Evolutionary conservation across 2,113 vertebrate genomes (phyloP).

Genomic region (human): GRCh38 chr2:17638501-17639000

Average conservation of each 20-base stretch:
- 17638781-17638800: not conserved
- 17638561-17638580: accelerated
- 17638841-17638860: not conserved
- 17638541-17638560: not conserved
- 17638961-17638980: not conserved
- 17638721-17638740: not conserved
- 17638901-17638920: not conserved
- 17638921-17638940: not conserved
- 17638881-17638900: accelerated
- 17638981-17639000: not conserved
- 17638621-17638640: accelerated
- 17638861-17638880: not conserved
- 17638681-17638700: not conserved
- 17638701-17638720: not conserved
- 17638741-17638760: not conserved
- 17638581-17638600: too few relatives aligned
- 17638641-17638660: not conserved
- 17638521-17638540: not conserved
- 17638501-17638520: not conserved
- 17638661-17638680: not conserved
- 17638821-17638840: not conserved
- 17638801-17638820: not conserved
- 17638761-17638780: not conserved
- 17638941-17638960: not conserved
- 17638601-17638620: not conserved